phyloP scores from a whole-genome alignment of 2,113 vertebrate genomes.

The Chaetops frenatus region DNA sequence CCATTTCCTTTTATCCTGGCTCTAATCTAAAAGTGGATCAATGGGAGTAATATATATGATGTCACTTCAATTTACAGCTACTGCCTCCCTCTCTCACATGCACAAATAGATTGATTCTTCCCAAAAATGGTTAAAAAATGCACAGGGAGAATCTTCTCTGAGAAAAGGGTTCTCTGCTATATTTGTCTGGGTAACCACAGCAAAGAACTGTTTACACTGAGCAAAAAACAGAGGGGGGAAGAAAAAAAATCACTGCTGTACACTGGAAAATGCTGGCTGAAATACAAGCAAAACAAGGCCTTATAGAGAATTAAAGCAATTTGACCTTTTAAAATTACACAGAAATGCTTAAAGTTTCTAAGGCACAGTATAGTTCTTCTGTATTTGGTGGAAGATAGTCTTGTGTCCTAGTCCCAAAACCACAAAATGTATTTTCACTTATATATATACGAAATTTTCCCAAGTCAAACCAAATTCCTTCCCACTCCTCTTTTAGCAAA shows the following conservation, averaged over 20 bases:
- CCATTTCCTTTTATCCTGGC: slow-evolving; percentile 81
- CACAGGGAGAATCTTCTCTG: slow-evolving; percentile 68
- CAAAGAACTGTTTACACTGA: slow-evolving; percentile 76
- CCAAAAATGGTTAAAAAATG: slow-evolving; percentile 90
- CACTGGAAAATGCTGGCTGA: slow-evolving; percentile 63
- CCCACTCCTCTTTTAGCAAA: neutral
- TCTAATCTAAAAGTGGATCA: slow-evolving; percentile 77
- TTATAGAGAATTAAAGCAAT: slow-evolving; percentile 24
- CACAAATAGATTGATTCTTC: slow-evolving; percentile 76
- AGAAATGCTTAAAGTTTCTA: neutral
- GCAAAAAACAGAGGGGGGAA: slow-evolving; percentile 50
- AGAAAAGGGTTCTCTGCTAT: slow-evolving; percentile 79
- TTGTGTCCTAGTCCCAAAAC: neutral
- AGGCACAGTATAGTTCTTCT: neutral
- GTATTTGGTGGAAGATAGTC: neutral
- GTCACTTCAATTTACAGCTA: slow-evolving; percentile 78
- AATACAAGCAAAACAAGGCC: slow-evolving; percentile 53
- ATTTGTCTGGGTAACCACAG: slow-evolving; percentile 81
- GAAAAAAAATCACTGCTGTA: slow-evolving; percentile 52
- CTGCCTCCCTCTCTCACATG: slow-evolving; percentile 45
- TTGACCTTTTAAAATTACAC: slow-evolving; percentile 48
- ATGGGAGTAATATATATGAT: slow-evolving; percentile 77
- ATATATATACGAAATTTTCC: slow-evolving; percentile 2
- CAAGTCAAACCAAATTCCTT: neutral
- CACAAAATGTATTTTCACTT: neutral